Percentiles rank a stretch among this genome's conserved stretches.
Conservation (phyloP, 2,113 vertebrate species). For the Sceloporus undulatus region DNA sequence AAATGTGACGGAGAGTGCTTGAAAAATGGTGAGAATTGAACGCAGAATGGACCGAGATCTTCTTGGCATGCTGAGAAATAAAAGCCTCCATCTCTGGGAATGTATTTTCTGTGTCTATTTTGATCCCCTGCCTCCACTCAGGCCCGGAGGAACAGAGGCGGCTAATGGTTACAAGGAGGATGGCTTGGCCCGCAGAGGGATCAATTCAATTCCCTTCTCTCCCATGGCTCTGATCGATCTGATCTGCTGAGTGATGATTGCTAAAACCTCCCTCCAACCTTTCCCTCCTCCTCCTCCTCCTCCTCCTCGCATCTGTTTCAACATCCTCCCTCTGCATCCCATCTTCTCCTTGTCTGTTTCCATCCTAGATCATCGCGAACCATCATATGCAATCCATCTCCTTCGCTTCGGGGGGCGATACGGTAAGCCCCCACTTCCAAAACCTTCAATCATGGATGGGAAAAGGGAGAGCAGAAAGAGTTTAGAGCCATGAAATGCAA, state of each 20-base stretch:
- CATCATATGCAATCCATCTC: slow-evolving; percentile 92
- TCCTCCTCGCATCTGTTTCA: too few species aligned
- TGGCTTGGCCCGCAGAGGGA: not conserved
- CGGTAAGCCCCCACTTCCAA: slow-evolving; percentile 71
- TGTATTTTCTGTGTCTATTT: too few species aligned
- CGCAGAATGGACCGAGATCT: too few species aligned
- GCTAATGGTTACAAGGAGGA: too few species aligned
- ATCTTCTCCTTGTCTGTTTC: not conserved
- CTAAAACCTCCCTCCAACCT: not conserved
- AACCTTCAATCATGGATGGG: not conserved
- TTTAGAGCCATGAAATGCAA: too few species aligned
- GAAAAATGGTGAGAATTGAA: too few species aligned
- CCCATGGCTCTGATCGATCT: rapidly evolving
- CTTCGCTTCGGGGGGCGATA: slow-evolving; percentile 90
- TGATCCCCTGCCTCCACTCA: too few species aligned
- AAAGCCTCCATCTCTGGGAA: too few species aligned
- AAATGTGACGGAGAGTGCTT: too few species aligned
- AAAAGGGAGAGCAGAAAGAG: not conserved
- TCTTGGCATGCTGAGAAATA: too few species aligned
- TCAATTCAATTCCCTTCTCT: not conserved
- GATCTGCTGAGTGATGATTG: not conserved
- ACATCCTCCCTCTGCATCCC: too few species aligned
- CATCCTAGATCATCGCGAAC: slow-evolving; percentile 86
- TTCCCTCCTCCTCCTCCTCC: not conserved
- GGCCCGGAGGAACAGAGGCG: not conserved